These are phyloP conservation scores for Danionella cerebrum DNA, from an alignment of 2,113 vertebrate species.

Conservation along the genomic window DNA sequence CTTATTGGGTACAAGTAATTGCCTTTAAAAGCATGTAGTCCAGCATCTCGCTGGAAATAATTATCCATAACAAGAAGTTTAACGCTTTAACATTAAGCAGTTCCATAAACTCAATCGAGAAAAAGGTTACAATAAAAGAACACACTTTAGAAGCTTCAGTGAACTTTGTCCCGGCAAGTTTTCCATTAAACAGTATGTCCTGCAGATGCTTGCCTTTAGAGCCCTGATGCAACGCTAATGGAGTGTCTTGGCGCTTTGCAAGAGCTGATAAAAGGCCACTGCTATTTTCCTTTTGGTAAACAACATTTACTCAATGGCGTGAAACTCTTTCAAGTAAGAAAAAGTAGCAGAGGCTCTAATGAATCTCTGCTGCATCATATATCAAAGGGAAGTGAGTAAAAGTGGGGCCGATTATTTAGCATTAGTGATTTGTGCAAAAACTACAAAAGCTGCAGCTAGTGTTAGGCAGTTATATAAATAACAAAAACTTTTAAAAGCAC, in stretches of 20 bases:
- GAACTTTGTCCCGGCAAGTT: not conserved
- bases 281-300: not conserved
- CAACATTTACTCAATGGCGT: not conserved
- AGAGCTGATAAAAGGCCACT: not conserved
- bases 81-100: not conserved
- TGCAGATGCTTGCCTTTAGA: not conserved
- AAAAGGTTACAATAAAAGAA: not conserved
- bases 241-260: not conserved
- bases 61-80: not conserved
- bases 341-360: not conserved
- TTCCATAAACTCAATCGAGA: not conserved
- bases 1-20: too few relatives aligned
- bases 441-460: not conserved
- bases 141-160: not conserved
- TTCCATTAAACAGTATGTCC: not conserved
- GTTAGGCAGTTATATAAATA: not conserved
- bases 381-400: not conserved
- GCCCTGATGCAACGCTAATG: not conserved
- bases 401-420: not conserved
- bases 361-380: not conserved
- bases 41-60: too few relatives aligned
- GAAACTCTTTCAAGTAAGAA: not conserved
- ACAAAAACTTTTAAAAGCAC: too few relatives aligned
- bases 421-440: not conserved
- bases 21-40: too few relatives aligned